These are phyloP conservation scores for Pholis gunnellus DNA, from an alignment of 2,113 vertebrate genomes.

Conservation along the genomic window DNA sequence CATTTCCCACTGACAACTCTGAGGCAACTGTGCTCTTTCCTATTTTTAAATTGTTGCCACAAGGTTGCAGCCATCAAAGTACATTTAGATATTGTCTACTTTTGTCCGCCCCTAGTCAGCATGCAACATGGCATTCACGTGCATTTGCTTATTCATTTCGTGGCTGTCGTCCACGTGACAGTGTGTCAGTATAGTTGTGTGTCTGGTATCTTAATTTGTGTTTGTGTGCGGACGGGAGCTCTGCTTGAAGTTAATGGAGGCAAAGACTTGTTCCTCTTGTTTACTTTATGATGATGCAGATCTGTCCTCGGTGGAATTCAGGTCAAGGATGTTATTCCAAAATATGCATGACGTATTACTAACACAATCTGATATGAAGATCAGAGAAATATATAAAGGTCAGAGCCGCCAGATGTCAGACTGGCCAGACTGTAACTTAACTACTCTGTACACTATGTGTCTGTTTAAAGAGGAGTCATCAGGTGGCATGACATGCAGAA, in stretches of 20 bases:
- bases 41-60: slow-evolving; percentile 39
- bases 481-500: slow-evolving; percentile 13
- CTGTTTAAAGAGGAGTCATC: slow-evolving; percentile 19
- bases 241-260: background rate
- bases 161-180: background rate
- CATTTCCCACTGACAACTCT: slow-evolving; percentile 19
- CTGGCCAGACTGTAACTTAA: background rate
- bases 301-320: slow-evolving; percentile 3
- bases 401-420: slow-evolving; percentile 6
- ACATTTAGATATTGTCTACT: slow-evolving; percentile 5
- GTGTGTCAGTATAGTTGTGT: background rate
- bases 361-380: background rate
- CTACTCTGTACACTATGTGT: background rate
- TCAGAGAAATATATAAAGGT: slow-evolving; percentile 4
- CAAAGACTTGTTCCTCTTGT: background rate
- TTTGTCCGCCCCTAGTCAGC: background rate
- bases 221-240: background rate
- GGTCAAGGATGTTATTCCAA: background rate
- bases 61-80: slow-evolving; percentile 1
- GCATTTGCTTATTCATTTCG: background rate
- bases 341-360: background rate
- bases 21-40: slow-evolving; percentile 17
- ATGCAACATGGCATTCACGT: background rate
- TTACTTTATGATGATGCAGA: background rate
- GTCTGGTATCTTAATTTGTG: background rate